These are phyloP conservation scores for Noctilio leporinus DNA, from an alignment of 2,113 vertebrate genomes.

Conservation along the genomic window DNA sequence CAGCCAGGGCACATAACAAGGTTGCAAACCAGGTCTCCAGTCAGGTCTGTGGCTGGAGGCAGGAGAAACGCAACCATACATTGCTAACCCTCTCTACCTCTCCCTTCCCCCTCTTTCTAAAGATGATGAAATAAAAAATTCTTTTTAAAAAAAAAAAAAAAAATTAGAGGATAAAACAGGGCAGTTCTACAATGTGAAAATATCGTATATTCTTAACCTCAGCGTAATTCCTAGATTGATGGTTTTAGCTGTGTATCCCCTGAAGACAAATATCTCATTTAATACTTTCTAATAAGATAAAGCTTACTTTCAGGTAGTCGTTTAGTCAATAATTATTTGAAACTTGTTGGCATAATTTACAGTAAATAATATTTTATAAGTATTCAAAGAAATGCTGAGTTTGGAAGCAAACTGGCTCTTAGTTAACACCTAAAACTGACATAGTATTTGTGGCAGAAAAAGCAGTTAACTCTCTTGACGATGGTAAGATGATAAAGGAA, in stretches of 20 bases:
- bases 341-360: not conserved
- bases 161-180: not conserved
- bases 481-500: not conserved
- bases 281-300: not conserved
- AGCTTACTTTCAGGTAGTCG: not conserved
- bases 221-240: not conserved
- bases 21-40: no score
- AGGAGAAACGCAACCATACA: no score
- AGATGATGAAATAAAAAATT: no score
- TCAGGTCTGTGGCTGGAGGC: no score
- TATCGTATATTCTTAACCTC: not conserved
- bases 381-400: not conserved
- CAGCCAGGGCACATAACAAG: no score
- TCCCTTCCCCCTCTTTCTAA: no score
- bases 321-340: not conserved
- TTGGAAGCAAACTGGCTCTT: not conserved
- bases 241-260: not conserved
- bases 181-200: not conserved
- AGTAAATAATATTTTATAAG: not conserved
- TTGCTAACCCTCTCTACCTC: no score
- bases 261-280: not conserved
- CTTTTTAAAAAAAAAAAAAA: no score
- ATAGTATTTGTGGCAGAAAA: not conserved
- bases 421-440: not conserved
- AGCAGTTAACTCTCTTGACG: not conserved